phyloP scores from a whole-genome alignment of 2,113 vertebrate species.

The Entomyzon cyanotis region DNA sequence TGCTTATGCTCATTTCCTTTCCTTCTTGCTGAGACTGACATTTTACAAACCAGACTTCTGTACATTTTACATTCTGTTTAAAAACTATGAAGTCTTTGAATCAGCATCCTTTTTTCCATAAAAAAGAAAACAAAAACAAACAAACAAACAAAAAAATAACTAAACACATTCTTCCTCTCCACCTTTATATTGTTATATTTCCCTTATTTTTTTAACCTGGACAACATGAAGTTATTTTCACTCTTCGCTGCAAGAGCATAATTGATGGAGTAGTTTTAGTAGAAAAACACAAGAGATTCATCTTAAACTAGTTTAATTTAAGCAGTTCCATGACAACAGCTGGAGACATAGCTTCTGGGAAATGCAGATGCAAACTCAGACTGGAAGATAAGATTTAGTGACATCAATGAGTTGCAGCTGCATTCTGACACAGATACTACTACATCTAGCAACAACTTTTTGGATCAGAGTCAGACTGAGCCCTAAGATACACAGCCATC shows the following conservation, averaged over 20 bases:
- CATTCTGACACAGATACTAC: background rate
- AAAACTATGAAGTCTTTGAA: background rate
- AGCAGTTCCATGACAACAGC: constrained; percentile 1
- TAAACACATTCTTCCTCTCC: background rate
- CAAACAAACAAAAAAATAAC: background rate
- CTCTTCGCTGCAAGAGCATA: background rate
- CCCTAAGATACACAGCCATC: background rate
- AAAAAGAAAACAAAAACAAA: background rate
- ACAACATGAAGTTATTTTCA: background rate
- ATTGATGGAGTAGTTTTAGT: background rate
- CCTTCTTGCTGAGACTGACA: background rate
- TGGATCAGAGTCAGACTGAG: background rate
- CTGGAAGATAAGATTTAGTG: background rate
- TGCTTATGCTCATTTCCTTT: background rate
- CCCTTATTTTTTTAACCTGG: background rate
- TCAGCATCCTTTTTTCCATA: background rate
- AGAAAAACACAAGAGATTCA: background rate
- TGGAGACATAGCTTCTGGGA: background rate
- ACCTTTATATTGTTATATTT: background rate
- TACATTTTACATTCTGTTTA: background rate
- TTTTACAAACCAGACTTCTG: background rate
- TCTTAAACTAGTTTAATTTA: constrained; percentile 7
- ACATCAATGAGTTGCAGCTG: background rate
- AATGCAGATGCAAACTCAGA: background rate
- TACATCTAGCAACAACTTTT: background rate